These are phyloP conservation scores for Rhynchonema sp. DNA, from an alignment of 2,888 invertebrate genomes.

Conservation along the genomic window DNA sequence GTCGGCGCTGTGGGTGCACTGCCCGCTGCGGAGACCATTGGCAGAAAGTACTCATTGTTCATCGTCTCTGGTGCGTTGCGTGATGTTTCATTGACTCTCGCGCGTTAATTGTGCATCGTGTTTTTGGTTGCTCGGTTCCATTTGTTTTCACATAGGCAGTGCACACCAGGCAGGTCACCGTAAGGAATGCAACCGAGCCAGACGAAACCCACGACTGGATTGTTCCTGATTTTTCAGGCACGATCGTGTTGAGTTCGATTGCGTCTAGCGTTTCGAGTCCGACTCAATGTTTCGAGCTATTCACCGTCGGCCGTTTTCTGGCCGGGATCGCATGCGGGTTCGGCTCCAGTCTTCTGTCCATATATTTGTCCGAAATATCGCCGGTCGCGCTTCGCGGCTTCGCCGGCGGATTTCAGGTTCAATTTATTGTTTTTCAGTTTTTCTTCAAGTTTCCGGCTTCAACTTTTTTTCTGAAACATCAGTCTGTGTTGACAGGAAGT, in stretches of 20 bases:
- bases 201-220: too few species aligned
- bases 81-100: too few species aligned
- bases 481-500: neutral
- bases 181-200: too few species aligned
- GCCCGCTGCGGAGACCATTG: neutral
- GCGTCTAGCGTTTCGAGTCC: neutral
- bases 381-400: neutral
- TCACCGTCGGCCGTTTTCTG: neutral
- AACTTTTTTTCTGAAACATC: neutral
- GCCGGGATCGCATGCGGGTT: neutral
- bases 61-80: too few species aligned
- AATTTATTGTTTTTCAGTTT: too few species aligned
- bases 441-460: too few species aligned
- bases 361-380: neutral
- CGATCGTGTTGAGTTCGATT: too few species aligned
- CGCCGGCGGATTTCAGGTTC: slow-evolving; percentile 1
- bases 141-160: too few species aligned
- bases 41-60: neutral
- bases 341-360: neutral
- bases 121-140: too few species aligned
- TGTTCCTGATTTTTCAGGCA: too few species aligned
- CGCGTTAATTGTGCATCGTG: too few species aligned
- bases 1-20: neutral
- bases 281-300: neutral
- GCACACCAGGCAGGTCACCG: too few species aligned